Evolutionary conservation across 1,140 invertebrate species (phyloP), one percentile per base, ranked within the genome.

Genomic region (Phymastichus coffea): DNA sequence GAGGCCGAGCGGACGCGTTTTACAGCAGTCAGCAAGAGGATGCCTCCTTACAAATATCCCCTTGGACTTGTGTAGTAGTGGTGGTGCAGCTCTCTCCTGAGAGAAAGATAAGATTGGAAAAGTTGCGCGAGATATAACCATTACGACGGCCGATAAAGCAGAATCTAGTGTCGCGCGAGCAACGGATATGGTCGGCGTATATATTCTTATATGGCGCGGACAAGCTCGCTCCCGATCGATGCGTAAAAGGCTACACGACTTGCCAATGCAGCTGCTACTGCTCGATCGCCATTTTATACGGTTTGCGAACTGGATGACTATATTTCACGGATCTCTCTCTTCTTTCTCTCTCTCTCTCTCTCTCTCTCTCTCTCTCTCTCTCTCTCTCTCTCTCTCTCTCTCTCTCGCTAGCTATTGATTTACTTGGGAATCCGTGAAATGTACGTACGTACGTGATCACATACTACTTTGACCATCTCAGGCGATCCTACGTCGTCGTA

Each of bases 101-200:
- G 65, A 63, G 63, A 70, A 70, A 80, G 80, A 81, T 81, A 80
- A 81, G 78, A 81, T 81, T 81, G 79, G 79, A 80, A 81, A 81
- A 80, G 78, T 81, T 81, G 78, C 76, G 79, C 68, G 71, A 79
- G 74, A 78, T 78, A 79, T 76, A 72, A 75, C 80, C 72, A 79
- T 81, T 80, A 81, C 77, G 69, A 15, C 62, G 73, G 70, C 70
- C 73, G 69, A 76, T 77, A 77, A 76, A 78, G 72, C 75, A 70
- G 76, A 77, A 77, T 78, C 75, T 75, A 77, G 74, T 74, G 74
- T 72, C 74, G 76, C 75, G n/a, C n/a, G n/a, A n/a, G n/a, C n/a
- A n/a, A n/a, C 70, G 70, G 71, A 75, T 76, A 75, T 72, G 70
- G 71, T 69, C 61, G 65, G 67, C 26, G 47, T 52, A 68, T 76